Percentiles rank a stretch among this genome's conserved stretches.
These are phyloP conservation scores for Neoitamus cyanurus DNA, from an alignment of 2,888 invertebrate species.

Conservation along the genomic window DNA sequence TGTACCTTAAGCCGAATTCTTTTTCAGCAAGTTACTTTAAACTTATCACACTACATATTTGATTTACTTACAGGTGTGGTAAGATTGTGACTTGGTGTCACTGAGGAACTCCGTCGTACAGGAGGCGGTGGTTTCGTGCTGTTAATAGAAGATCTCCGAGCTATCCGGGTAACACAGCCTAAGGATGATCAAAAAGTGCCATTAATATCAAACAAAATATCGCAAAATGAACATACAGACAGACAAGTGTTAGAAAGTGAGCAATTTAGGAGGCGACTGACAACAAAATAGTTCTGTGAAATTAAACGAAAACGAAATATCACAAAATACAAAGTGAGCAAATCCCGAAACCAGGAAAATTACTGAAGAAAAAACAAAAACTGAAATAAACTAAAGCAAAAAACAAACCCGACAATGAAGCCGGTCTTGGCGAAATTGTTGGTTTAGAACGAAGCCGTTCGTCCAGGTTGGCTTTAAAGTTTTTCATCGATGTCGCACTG, in stretches of 20 bases:
- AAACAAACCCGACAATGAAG: conserved; percentile 66
- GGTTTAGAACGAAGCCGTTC: conserved; percentile 59
- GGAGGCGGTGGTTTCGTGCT: conserved; percentile 82
- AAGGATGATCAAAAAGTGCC: not conserved
- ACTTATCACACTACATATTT: not conserved
- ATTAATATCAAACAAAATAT: not conserved
- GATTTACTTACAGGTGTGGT: conserved; percentile 61
- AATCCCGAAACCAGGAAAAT: conserved; percentile 45
- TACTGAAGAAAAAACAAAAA: conserved; percentile 54
- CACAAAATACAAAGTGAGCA: conserved; percentile 44
- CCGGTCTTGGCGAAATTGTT: conserved; percentile 66
- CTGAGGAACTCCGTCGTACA: conserved; percentile 81
- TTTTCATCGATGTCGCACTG: conserved; percentile 22
- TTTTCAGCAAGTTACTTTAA: not conserved
- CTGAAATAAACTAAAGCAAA: conserved; percentile 54
- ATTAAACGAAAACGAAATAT: conserved; percentile 37
- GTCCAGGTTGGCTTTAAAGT: conserved; percentile 53
- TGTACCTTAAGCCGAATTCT: too few species aligned
- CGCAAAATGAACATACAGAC: not conserved
- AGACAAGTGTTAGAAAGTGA: conserved; percentile 1
- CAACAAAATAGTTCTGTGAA: conserved; percentile 6
- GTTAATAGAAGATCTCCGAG: conserved; percentile 66
- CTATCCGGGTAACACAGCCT: conserved; percentile 63
- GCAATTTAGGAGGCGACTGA: conserved; percentile 14
- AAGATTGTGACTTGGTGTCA: conserved; percentile 64